Base-by-base conservation (phyloP, 2,797 vertebrate species). In the Simalia tracyae region DNA sequence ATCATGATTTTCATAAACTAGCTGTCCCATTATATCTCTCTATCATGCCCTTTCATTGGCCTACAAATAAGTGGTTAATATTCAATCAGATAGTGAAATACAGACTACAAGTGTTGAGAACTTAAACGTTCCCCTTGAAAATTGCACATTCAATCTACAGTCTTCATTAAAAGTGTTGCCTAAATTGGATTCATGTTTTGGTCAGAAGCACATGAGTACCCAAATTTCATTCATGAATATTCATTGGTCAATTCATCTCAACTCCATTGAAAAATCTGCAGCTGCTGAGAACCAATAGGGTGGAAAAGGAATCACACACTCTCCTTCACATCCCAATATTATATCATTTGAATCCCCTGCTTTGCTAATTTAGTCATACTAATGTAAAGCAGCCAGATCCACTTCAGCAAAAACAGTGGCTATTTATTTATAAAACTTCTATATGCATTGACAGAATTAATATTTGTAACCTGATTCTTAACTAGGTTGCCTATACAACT, bases 351-450 rank as follows among this genome's bases (percentile, higher is more conserved):
- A 89, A 89, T 89, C 50, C 28, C 22, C 89, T 84, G 50, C 66
- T 85, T 89, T 42, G 89, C 89, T 64, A 85, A 90, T 90, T 63
- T 90, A 92, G 19, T 28, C 36, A 46, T 72, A 64, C 85, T 84
- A 61, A 90, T 76, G 59, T 90, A 72, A 90, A 86, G 26, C 68
- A 90, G 68, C 14, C n/a, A 22, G 19, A 81, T 87, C 72, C 31
- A 84, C 46, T 92, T 86, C 68, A 86, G 63, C 28, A 86, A 36
- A 86, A 92, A 57, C 31, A 31, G 57, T 42, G 28, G 11, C 94
- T 94, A 94, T 93, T 96, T 81, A 3, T 94, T 86, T 94, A 87
- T 93, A 93, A n/a, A 68, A 28, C 94, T 96, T 92, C 95, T 56
- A 92, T 94, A 86, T 85, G 87, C 66, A 90, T 93, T 96, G 94